Conservation (phyloP, 2,888 invertebrate genomes). For the Gastrophysa polygoni region DNA sequence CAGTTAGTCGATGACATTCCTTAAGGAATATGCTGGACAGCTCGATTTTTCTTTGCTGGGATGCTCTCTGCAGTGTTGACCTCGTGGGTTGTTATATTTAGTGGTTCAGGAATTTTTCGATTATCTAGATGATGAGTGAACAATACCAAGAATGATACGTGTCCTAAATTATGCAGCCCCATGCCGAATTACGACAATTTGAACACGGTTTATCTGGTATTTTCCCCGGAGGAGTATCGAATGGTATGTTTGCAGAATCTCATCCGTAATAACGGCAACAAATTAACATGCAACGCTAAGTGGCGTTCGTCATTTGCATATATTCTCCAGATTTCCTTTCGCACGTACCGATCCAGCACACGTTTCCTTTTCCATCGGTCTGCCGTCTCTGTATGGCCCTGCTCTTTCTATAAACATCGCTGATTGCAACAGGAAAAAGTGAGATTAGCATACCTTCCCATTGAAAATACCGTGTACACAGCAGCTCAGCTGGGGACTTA, state of each 20-base stretch:
- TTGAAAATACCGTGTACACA: constrained; percentile 21
- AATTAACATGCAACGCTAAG: constrained; percentile 48
- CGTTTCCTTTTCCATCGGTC: constrained; percentile 28
- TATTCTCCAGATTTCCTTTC: constrained; percentile 43
- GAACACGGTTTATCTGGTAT: constrained; percentile 46
- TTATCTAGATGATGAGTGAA: too few species aligned
- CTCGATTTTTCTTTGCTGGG: too few species aligned
- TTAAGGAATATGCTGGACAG: too few species aligned
- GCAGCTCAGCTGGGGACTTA: constrained; percentile 17
- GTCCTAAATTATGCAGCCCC: constrained; percentile 2
- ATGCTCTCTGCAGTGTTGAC: too few species aligned
- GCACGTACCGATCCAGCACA: constrained; percentile 29
- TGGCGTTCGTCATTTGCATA: constrained; percentile 46
- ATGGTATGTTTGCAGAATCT: constrained; percentile 48
- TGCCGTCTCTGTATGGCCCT: constrained; percentile 16
- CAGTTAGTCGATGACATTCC: too few species aligned
- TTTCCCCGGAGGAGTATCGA: constrained; percentile 46
- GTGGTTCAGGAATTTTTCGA: too few species aligned
- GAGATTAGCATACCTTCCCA: constrained; percentile 32
- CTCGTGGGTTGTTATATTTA: too few species aligned
- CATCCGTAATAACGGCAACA: constrained; percentile 49
- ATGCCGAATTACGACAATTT: constrained; percentile 40
- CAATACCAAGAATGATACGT: too few species aligned
- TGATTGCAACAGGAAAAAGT: constrained; percentile 35
- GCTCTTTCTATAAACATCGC: constrained; percentile 33